Conservation (phyloP, 2,888 invertebrate species). For the Yponomeuta cagnagella region DNA sequence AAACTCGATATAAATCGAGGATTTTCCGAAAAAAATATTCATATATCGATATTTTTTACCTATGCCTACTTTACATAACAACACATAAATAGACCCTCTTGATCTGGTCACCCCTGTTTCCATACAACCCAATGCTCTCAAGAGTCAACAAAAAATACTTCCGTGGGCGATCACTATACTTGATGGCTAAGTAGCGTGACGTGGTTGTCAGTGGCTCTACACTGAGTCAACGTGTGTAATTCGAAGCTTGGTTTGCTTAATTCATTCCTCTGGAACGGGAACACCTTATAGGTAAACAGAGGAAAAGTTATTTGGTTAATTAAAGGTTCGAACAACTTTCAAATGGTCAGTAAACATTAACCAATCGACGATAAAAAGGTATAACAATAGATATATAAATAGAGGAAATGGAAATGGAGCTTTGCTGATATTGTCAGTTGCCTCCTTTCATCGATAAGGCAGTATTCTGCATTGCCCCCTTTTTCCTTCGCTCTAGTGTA, state of each 20-base stretch:
- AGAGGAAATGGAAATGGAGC: too few relatives aligned
- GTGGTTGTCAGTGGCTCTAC: neutral
- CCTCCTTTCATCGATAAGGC: too few relatives aligned
- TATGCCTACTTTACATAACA: neutral
- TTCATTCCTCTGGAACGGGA: neutral
- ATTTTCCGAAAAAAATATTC: too few relatives aligned
- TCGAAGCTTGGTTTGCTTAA: neutral
- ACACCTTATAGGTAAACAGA: neutral
- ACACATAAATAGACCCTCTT: neutral
- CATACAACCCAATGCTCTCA: neutral
- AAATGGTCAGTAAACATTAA: neutral
- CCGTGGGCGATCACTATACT: neutral
- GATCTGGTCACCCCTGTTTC: neutral
- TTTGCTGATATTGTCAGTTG: too few relatives aligned
- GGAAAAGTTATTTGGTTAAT: neutral
- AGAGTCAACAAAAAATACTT: neutral
- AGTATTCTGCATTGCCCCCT: too few relatives aligned
- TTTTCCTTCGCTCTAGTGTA: too few relatives aligned
- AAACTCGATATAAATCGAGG: too few relatives aligned
- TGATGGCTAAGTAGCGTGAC: constrained; percentile 1
- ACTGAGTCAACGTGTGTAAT: neutral
- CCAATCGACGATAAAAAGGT: neutral
- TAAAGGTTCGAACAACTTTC: neutral
- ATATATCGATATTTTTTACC: too few relatives aligned
- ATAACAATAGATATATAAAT: too few relatives aligned